phyloP scores from a whole-genome alignment of 2,797 vertebrate species.

The Squalus acanthias region DNA sequence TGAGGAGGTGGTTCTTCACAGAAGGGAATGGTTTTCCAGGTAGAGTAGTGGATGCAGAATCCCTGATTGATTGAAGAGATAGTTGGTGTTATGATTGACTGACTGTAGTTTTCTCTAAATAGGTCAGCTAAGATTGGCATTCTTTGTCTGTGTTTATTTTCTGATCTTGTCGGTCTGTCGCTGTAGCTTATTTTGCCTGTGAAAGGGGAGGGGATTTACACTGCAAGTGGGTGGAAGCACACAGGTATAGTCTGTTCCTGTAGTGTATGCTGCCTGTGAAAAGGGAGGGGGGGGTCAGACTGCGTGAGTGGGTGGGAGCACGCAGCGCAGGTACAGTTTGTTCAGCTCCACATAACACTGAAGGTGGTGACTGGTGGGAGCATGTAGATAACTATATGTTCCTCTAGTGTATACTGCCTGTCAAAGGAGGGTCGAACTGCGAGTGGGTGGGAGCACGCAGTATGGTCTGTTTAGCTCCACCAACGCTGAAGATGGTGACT shows the following conservation, averaged over 20 bases:
- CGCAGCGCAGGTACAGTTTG: not conserved
- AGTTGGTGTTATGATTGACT: not conserved
- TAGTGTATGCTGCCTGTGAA: not conserved
- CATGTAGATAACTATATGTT: not conserved
- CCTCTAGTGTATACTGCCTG: not conserved
- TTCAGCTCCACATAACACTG: not conserved
- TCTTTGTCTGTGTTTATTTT: not conserved
- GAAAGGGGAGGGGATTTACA: too few species aligned
- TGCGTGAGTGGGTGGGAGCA: not conserved
- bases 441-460: not conserved
- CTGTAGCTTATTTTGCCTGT: too few species aligned
- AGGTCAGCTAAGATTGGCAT: not conserved
- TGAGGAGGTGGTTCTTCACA: not conserved
- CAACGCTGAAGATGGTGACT: not conserved
- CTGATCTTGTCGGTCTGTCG: too few species aligned
- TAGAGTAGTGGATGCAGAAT: too few species aligned
- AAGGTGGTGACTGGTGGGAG: not conserved
- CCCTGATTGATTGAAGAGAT: not conserved
- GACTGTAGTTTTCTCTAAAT: not conserved
- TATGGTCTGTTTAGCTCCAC: not conserved
- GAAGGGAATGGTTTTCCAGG: not conserved
- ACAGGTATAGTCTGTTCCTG: not conserved
- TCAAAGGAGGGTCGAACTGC: not conserved
- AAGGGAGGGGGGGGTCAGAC: not conserved
- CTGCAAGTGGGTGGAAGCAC: not conserved